Evolutionary conservation across 2,888 invertebrate genomes (phyloP), one percentile per base, ranked within the genome.

Genomic region (Graphium colonna): DNA sequence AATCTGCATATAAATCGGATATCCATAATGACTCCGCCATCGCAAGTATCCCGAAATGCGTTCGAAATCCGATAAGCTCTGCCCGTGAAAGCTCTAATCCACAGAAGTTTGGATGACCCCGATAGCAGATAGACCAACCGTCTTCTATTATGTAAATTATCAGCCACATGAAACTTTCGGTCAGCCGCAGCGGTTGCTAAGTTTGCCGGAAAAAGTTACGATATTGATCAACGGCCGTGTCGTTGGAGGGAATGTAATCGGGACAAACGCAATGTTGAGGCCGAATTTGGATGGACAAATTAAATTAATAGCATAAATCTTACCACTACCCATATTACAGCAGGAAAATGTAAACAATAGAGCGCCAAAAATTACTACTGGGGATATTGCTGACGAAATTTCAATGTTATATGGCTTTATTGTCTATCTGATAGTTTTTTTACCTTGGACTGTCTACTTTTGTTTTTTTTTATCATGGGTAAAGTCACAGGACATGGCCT

Each of bases 1-100:
- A 84, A 90, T 90, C 87, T 90, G 86, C 90, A 90, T 90, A 88
- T 89, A 89, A 88, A 90, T 90, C 86, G 89, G 82, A 84, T 87
- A 84, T 81, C 83, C 82, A 85, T 88, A 87, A 88, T 88, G 84
- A 85, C 81, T 80, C 82, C 79, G 79, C 81, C 75, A 81, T 82
- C 82, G 79, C 79, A 82, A 86, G 84, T 79, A 82, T 79, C 75
- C 83, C 79, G 71, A 85, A 88, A 82, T 85, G 83, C 85, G 79
- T 80, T 83, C 82, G 76, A 83, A 87, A 87, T 84, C 83, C 82
- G 86, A 87, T 88, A 88, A 89, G 80, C 80, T 75, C 73, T 74
- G 73, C 79, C 78, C 74, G 77, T 82, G 85, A 85, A 87, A 79
- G 79, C 84, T 82, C 77, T 86, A 86, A 85, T 85, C 84, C 79